phyloP scores from a whole-genome alignment of 2,888 invertebrate genomes.

The Diogma glabrata region DNA sequence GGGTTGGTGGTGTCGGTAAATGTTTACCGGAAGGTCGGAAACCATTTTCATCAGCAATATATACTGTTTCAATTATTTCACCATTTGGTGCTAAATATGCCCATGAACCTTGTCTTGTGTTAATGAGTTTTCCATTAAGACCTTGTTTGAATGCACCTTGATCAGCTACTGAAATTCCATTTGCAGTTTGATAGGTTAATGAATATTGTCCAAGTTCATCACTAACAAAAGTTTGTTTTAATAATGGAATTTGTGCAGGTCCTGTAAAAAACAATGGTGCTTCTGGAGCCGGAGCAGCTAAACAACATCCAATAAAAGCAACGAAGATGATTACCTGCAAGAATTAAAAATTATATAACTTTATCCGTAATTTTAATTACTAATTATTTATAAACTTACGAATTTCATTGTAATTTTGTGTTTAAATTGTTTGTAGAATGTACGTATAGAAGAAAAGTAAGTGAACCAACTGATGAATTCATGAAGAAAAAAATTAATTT shows the following conservation, averaged over 20 bases:
- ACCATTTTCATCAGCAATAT: conserved; percentile 16
- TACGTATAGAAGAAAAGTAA: too few relatives aligned
- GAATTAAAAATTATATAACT: neutral
- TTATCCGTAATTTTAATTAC: neutral
- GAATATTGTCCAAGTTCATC: conserved; percentile 18
- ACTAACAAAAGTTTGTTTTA: conserved; percentile 3
- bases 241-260: neutral
- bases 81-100: conserved; percentile 13
- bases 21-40: conserved; percentile 12
- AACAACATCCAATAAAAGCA: neutral
- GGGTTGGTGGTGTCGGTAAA: conserved; percentile 11
- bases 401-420: conserved; percentile 9
- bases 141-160: conserved; percentile 15
- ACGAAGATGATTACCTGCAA: conserved; percentile 2
- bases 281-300: conserved; percentile 7
- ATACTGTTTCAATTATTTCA: conserved; percentile 3
- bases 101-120: conserved; percentile 13
- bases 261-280: neutral
- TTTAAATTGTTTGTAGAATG: too few relatives aligned
- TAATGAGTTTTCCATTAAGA: conserved; percentile 14
- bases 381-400: neutral
- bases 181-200: conserved; percentile 13
- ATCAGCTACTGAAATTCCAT: conserved; percentile 15
- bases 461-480: too few relatives aligned
- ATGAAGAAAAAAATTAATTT: too few relatives aligned